phyloP scores from a whole-genome alignment of 2,888 invertebrate genomes.

The Torymus aiolomorphi region DNA sequence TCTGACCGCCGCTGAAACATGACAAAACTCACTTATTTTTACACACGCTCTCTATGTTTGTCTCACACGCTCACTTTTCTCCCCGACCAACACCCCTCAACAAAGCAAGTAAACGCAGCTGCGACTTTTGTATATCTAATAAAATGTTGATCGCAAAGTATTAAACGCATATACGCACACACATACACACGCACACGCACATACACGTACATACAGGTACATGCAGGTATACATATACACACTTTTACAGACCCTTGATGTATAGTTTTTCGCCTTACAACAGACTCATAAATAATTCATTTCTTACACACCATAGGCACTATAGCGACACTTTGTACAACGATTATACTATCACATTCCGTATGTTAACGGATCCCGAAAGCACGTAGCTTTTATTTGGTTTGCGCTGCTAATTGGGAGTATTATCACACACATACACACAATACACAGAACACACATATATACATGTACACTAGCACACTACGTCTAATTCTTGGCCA shows the following conservation, averaged over 20 bases:
- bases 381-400: slow-evolving; percentile 9
- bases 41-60: slow-evolving; percentile 20
- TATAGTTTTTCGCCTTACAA: slow-evolving; percentile 17
- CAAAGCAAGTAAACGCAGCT: slow-evolving; percentile 12
- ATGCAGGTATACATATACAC: too few relatives aligned
- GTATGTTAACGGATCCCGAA: slow-evolving; percentile 5
- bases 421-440: background rate
- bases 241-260: background rate
- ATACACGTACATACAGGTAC: too few relatives aligned
- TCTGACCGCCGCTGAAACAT: slow-evolving; percentile 26
- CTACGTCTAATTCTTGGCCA: slow-evolving; percentile 40
- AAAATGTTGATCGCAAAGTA: slow-evolving; percentile 5
- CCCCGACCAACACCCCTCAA: background rate
- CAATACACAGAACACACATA: too few relatives aligned
- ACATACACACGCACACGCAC: too few relatives aligned
- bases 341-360: background rate
- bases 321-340: too few relatives aligned
- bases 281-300: slow-evolving; percentile 1
- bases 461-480: too few relatives aligned
- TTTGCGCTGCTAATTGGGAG: slow-evolving; percentile 35
- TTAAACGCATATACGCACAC: too few relatives aligned
- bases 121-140: slow-evolving; percentile 35
- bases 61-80: slow-evolving; percentile 15
- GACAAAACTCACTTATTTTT: slow-evolving; percentile 28
- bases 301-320: too few relatives aligned